Base-by-base conservation (phyloP, 2,888 invertebrate genomes). In the Apocheima hispidaria region DNA sequence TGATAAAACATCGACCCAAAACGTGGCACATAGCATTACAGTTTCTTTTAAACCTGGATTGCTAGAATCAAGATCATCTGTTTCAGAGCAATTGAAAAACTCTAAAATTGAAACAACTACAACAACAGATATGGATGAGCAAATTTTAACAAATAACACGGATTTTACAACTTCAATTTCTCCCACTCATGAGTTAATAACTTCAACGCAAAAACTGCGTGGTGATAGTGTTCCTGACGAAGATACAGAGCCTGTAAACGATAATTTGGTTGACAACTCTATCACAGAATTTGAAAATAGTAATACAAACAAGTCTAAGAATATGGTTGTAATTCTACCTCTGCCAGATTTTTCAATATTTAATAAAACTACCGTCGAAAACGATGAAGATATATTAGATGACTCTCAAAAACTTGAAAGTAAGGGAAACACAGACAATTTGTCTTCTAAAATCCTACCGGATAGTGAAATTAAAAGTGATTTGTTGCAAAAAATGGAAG, bases 1-100 rank as follows among this genome's bases (percentile, higher is more conserved):
- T 5, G 58, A 48, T 38, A 52, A 59, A 51, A 57, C 54, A 9
- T 55, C 53, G 12, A 66, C 12, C 54, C 73, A 70, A 23, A 75
- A 72, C 53, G 77, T 83, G 51, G 40, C 69, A 18, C 69, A 77
- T 52, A 75, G 68, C 2, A 65, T 76, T 14, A 63, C 70, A 0
- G 60, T 76, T 12, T 65, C 74, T 10, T 60, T 75, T 5, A 63
- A 71, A 12, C 68, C 64, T 55, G 69, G 73, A 60, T 41, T 65
- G 38, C 66, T 84, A 60, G 78, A 84, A 66, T 73, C 85, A 9
- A 75, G 79, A 61, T 81, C 85, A 6, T 79, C 79, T 16, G 64
- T 73, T 18, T 53, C 71, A 64, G 69, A 75, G 57, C 41, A 40
- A 33, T 0, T 41, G 1, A 52, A 28, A 33, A 48, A 48, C 18